Conservation (phyloP, 2,797 vertebrate genomes). For the Typhlichthys eigenmanni region DNA sequence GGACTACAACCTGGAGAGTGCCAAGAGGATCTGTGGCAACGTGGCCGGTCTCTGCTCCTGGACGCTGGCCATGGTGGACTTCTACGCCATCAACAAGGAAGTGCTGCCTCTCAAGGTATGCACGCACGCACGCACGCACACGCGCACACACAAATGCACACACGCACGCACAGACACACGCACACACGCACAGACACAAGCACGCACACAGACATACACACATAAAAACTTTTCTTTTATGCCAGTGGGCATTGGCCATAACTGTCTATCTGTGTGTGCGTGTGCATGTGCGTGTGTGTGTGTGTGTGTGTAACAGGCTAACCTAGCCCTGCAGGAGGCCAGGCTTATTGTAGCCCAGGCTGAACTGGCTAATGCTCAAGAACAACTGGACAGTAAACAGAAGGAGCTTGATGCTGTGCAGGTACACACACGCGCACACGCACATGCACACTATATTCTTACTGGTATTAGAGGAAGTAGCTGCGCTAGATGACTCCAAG, state of each 20-base stretch:
- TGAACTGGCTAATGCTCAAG: constrained; percentile 79
- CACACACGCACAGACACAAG: constrained; percentile 2
- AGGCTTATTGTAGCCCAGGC: constrained; percentile 77
- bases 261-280: constrained; percentile 5
- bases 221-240: too few species aligned
- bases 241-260: constrained; percentile 1
- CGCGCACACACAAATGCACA: constrained; percentile 2
- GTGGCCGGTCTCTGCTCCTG: constrained; percentile 87
- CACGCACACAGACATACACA: neutral
- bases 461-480: neutral
- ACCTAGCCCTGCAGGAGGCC: constrained; percentile 81
- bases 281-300: constrained; percentile 13
- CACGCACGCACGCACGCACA: constrained; percentile 1
- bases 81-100: constrained; percentile 86
- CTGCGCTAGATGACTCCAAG: too few species aligned
- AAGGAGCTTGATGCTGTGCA: constrained; percentile 80
- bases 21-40: constrained; percentile 86
- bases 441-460: neutral
- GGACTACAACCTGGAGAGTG: constrained; percentile 84
- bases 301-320: constrained; percentile 66
- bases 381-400: constrained; percentile 82
- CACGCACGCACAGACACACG: neutral
- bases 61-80: constrained; percentile 87
- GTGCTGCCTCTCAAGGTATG: constrained; percentile 84
- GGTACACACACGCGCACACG: constrained; percentile 34